Evolutionary conservation across 1,140 invertebrate genomes (phyloP), one percentile per base, ranked within the genome.

Genomic region (Trypoxylus dichotomus): DNA sequence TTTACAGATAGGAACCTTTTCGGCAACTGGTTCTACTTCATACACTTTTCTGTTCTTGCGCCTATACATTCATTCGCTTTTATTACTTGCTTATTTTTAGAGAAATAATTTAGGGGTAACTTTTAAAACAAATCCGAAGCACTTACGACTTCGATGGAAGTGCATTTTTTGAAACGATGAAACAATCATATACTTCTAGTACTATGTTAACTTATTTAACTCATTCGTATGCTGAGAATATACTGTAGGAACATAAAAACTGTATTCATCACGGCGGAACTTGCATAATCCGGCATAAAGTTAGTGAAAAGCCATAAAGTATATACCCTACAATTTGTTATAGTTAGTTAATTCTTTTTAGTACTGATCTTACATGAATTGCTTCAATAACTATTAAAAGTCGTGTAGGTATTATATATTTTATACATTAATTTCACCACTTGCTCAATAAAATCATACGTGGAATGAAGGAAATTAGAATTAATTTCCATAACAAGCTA

Each of bases 61-160:
- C 21, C n/a, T 63, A 19, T 29, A 29, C 60, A 68, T 68, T 68
- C 60, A 68, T 68, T 68, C 60, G 13, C 21, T 68, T 68, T 68
- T 68, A 68, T 68, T 68, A 68, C 60, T 21, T 27, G 60, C 60
- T 68, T 68, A 68, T 68, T 68, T 68, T 68, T 68, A 68, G 60
- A 24, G 21, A 68, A 29, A 19, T 54, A 54, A 68, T 68, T 68
- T 68, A 68, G 24, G 60, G 60, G 60, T 68, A 24, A 24, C 60
- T 63, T 47, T 47, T 47, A 47, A 47, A 47, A 47, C 43, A 47
- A 47, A 47, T 19, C 43, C 3, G 11, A 47, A 47, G 43, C 43
- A 47, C 43, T 47, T 37, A 5, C 32, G 32, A 37, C 43, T 47
- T 19, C 43, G 43, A 47, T 47, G n/a, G 43, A 47, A 47, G 43